Evolutionary conservation across 2,797 vertebrate species (phyloP), one percentile per base, ranked within the genome.

Genomic region (Sebastes taczanowskii): DNA sequence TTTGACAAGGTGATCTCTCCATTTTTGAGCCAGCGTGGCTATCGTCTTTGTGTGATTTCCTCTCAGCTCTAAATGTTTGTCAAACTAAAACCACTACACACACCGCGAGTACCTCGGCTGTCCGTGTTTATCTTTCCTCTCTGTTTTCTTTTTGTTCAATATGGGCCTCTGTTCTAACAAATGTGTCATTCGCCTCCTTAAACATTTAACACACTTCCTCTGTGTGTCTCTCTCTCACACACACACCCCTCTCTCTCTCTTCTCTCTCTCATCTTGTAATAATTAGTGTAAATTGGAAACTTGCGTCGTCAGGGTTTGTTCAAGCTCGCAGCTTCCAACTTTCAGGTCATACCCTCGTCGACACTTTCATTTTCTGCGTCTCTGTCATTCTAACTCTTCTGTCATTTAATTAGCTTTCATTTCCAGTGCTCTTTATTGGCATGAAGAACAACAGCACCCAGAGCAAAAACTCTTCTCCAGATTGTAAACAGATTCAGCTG

Each of bases 231-330:
- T 62, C 63, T 59, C 71, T 62, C 71, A 64, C 60, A 74, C 46
- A 80, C 70, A 32, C 42, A 52, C n/a, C 71, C 16, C 32, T 42
- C 13, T 16, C 35, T 34, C 10, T 3, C 13, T 32, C 49, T 22
- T 18, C 3, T 46, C 58, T 7, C 59, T 23, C 55, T 74, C 91
- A 90, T 85, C 88, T 92, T 92, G 88, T 71, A 81, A 71, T 85
- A 86, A 89, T 93, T 89, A 88, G 66, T 3, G 8, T 74, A 82
- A 88, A 88, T 90, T 88, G 76, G 68, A 90, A 90, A 88, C 86
- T 70, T 82, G 85, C 69, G 42, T 77, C n/a, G 68, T 77, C 84
- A 71, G 85, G 64, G 67, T 87, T 85, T 76, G 88, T 78, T 82
- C 61, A 53, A 34, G 66, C 82, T 67, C 64, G 7, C 46, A 22